Percentiles rank a stretch among this genome's conserved stretches.
Evolutionary conservation across 2,113 vertebrate species (phyloP).

Genomic region (Bubo blakistoni): DNA sequence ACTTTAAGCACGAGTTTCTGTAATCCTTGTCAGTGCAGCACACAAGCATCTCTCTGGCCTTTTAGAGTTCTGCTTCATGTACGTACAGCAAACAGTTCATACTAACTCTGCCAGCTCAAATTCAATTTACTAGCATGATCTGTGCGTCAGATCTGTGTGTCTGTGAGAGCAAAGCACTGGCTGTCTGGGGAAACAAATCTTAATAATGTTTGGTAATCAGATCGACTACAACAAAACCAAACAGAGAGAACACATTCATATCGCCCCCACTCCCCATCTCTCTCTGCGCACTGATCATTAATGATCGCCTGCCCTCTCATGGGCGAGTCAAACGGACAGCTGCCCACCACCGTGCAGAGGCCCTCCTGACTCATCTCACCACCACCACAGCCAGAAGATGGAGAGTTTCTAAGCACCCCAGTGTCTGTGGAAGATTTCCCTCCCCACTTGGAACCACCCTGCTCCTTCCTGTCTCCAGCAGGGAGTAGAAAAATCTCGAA

Average conservation of each 20-base stretch:
- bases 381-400: neutral
- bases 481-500: slow-evolving; percentile 1
- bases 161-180: neutral
- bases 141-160: neutral
- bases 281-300: neutral
- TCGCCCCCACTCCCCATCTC: neutral
- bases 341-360: neutral
- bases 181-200: neutral
- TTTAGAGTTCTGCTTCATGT: neutral
- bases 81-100: neutral
- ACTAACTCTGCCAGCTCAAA: neutral
- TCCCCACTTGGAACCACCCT: neutral
- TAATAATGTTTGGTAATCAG: neutral
- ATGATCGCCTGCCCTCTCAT: neutral
- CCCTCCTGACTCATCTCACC: neutral
- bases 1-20: neutral
- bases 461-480: neutral
- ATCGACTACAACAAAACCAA: neutral
- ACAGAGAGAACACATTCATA: neutral
- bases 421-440: neutral
- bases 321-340: neutral
- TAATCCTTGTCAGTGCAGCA: neutral
- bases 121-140: neutral
- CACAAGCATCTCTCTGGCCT: neutral
- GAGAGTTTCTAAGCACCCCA: neutral